These are phyloP conservation scores for Meloidogyne floridensis DNA, from an alignment of 1,140 invertebrate genomes.

Conservation along the genomic window DNA sequence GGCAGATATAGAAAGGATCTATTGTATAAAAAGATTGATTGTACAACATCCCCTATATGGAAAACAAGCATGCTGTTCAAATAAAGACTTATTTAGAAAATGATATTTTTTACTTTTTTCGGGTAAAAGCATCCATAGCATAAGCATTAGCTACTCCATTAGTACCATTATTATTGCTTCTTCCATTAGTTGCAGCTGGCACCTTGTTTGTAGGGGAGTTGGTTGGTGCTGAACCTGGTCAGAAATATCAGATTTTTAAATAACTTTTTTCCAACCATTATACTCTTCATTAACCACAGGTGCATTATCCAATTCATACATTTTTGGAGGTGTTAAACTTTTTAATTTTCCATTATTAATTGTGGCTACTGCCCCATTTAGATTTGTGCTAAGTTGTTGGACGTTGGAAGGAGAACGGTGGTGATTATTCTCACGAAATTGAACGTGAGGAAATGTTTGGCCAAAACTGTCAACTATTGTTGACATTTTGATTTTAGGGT, in stretches of 20 bases:
- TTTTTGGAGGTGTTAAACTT: conserved; percentile 25
- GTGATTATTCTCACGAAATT: conserved; percentile 10
- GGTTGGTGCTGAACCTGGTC: not conserved
- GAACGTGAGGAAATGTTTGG: conserved; percentile 17
- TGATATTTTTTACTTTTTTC: conserved; percentile 10
- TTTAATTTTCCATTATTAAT: conserved; percentile 24
- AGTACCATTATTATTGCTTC: not conserved
- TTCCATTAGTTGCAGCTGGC: conserved; percentile 4
- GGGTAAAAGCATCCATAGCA: not conserved
- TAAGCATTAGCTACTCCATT: not conserved
- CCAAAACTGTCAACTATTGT: conserved; percentile 32
- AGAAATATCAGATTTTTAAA: not conserved
- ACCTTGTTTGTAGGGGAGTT: conserved; percentile 17
- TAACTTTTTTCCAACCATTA: not conserved
- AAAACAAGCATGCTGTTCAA: not conserved
- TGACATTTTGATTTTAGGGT: not conserved
- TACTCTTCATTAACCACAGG: conserved; percentile 21
- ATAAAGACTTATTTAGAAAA: not conserved
- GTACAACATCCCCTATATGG: too few relatives aligned
- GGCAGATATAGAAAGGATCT: not conserved
- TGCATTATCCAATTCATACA: conserved; percentile 18
- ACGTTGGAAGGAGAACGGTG: conserved; percentile 11
- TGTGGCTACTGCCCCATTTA: not conserved
- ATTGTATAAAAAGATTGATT: too few relatives aligned
- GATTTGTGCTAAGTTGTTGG: not conserved